Evolutionary conservation across 2,797 vertebrate genomes (phyloP).

Genomic region (Myotis planiceps): DNA sequence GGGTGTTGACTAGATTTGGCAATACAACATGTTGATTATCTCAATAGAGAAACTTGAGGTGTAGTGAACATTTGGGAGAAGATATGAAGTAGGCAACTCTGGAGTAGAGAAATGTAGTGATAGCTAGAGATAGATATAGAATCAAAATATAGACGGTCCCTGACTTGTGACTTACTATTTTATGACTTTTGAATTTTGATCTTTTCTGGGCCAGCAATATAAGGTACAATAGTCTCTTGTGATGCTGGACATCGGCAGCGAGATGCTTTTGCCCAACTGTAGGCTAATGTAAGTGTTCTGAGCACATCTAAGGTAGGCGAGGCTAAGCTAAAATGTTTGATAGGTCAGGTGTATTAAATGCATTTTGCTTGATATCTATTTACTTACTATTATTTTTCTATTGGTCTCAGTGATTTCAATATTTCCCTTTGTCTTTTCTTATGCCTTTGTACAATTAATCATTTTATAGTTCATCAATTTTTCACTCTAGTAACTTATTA

Average conservation of each 20-base stretch:
- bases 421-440: not conserved
- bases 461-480: not conserved
- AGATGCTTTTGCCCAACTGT: not conserved
- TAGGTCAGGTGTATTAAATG: not conserved
- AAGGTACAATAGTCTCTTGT: not conserved
- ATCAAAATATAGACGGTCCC: not conserved
- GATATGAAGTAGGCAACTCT: not conserved
- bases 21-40: not conserved
- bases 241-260: not conserved
- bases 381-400: not conserved
- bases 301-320: too few relatives aligned
- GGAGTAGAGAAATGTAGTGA: not conserved
- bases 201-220: not conserved
- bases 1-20: not conserved
- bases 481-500: not conserved
- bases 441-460: not conserved
- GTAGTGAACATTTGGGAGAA: not conserved
- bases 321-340: too few relatives aligned
- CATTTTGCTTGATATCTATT: not conserved
- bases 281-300: not conserved
- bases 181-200: not conserved
- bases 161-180: not conserved
- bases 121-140: not conserved
- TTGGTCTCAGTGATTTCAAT: not conserved
- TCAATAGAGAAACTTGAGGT: not conserved